Conservation (phyloP, 2,888 invertebrate species). For the Rhingia rostrata region DNA sequence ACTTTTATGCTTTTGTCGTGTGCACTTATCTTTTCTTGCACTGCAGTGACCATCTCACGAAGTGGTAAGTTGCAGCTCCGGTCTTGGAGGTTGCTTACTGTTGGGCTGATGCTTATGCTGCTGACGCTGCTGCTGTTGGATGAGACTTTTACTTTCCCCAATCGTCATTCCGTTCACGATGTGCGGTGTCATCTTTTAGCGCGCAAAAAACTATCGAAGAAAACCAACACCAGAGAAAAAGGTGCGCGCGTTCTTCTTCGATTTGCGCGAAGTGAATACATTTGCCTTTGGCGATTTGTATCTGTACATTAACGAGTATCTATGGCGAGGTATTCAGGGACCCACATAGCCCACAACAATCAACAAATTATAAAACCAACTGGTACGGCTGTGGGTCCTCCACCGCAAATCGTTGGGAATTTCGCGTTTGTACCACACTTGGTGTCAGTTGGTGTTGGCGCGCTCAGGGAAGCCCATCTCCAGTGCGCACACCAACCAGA, state of each 20-base stretch:
- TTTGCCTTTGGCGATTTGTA: conserved; percentile 54
- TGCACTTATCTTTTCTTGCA: conserved; percentile 61
- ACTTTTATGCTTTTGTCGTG: conserved; percentile 59
- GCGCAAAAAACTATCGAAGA: conserved; percentile 23
- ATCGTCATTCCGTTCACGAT: conserved; percentile 73
- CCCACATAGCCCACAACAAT: conserved; percentile 57
- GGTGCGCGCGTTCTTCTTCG: conserved; percentile 62
- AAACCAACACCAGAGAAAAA: conserved; percentile 25
- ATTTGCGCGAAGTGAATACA: conserved; percentile 47
- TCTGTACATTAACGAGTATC: conserved; percentile 22
- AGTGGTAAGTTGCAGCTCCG: conserved; percentile 60
- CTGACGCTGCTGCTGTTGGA: conserved; percentile 55
- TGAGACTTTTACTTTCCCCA: conserved; percentile 75
- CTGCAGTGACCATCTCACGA: conserved; percentile 71
- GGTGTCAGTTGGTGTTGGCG: conserved; percentile 38
- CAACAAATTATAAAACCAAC: conserved; percentile 71
- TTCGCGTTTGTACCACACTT: conserved; percentile 51
- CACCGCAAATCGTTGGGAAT: conserved; percentile 47
- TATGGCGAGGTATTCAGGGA: conserved; percentile 32
- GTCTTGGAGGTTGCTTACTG: conserved; percentile 55
- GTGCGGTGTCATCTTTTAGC: conserved; percentile 69
- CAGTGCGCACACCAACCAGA: not conserved
- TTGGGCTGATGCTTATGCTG: no score
- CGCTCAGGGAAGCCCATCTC: not conserved
- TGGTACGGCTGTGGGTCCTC: conserved; percentile 54